Base-by-base conservation (phyloP, 2,888 invertebrate species). In the Galeopsomyia nigrocyanea region DNA sequence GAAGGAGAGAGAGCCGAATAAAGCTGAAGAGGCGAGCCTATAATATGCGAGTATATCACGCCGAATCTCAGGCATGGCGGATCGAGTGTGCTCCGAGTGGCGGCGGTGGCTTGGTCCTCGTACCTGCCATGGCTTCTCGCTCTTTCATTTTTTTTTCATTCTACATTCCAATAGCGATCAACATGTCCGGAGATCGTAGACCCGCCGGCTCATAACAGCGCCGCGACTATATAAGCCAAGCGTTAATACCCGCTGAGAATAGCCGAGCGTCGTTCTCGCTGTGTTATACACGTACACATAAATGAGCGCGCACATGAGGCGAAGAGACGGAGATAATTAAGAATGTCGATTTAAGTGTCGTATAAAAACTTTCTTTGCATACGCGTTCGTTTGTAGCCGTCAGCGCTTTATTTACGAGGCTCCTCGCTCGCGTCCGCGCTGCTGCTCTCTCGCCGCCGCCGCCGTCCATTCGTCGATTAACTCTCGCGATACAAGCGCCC, bases 401-500 rank as follows among this genome's bases (percentile, higher is more conserved):
- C 57, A 26, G 39, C 56, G 22, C 53, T 62, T 55, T 71, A 68
- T 74, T 64, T 65, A 60, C 62, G 51, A 58, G 49, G 13, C 16
- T 9, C 26, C n/a, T 14, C 53, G 60, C 22, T 22, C 26, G 16
- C 16, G n/a, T 9, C 26, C n/a, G n/a, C 53, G 60, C 22, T 22
- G 26, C 10, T 9, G n/a, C n/a, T 70, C 49, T 53, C 26, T 39
- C 56, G 70, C 19, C 21, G 21, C 58, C n/a, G n/a, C n/a, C n/a
- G n/a, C 51, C 22, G 26, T 39, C 13, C 16, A 21, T 66, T 51
- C 63, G 7, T 61, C 68, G 64, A 70, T 65, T 53, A 63, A 61
- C 19, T 68, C 26, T 49, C 46, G n/a, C 58, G 70, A 68, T 61
- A 68, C 49, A 64, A 60, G 63, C 46, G 61, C 63, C 63, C 72